phyloP scores from a whole-genome alignment of 1,140 invertebrate species.

The Eriosoma lanigerum region DNA sequence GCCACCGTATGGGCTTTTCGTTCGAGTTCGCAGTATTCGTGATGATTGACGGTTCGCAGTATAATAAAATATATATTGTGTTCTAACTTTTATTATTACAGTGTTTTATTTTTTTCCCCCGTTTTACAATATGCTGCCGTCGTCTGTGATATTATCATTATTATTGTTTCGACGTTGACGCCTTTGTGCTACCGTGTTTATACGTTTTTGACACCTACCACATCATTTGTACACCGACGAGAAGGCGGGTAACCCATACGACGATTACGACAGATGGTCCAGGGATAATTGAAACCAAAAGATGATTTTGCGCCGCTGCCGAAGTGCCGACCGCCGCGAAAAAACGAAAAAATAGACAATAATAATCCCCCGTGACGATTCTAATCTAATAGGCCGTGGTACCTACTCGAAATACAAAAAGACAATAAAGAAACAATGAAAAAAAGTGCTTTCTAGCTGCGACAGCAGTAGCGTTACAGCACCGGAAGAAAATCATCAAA shows the following conservation, averaged over 20 bases:
- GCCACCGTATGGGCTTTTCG: constrained; percentile 41
- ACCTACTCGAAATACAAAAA: neutral
- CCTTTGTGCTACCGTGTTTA: constrained; percentile 37
- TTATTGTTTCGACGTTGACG: constrained; percentile 19
- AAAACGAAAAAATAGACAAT: constrained; percentile 17
- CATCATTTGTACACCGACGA: too few species aligned
- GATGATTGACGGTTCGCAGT: constrained; percentile 41
- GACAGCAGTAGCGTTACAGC: neutral
- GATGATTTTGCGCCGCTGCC: constrained; percentile 38
- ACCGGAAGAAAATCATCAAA: constrained; percentile 44
- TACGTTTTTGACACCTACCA: neutral
- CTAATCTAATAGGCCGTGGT: constrained; percentile 14
- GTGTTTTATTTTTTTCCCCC: neutral
- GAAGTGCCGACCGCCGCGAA: too few species aligned
- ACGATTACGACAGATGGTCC: constrained; percentile 38
- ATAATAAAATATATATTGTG: too few species aligned
- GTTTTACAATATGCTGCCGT: constrained; percentile 24
- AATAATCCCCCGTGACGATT: constrained; percentile 44
- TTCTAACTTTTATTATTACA: neutral
- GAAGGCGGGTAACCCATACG: constrained; percentile 18
- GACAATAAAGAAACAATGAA: neutral
- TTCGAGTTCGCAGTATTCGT: too few species aligned
- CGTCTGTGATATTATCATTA: constrained; percentile 24
- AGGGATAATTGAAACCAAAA: constrained; percentile 42
- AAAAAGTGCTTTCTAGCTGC: neutral